Evolutionary conservation across 2,888 invertebrate species (phyloP).

Genomic region (Unio delphinus): DNA sequence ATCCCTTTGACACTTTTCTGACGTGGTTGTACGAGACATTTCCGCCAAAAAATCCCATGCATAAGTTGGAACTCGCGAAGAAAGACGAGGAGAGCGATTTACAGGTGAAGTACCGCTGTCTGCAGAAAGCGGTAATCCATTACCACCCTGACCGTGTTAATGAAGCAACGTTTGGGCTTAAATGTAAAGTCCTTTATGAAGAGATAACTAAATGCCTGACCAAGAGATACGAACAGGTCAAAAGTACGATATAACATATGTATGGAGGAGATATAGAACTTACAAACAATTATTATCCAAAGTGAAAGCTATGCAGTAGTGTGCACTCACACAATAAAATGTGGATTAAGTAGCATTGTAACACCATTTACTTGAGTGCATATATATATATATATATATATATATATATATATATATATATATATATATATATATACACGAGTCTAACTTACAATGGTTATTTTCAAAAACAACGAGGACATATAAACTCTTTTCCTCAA

Average conservation of each 20-base stretch:
- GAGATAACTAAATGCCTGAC: constrained; percentile 53
- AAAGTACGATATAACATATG: constrained; percentile 5
- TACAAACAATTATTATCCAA: too few species aligned
- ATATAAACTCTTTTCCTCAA: too few species aligned
- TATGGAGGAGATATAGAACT: too few species aligned
- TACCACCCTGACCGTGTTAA: constrained; percentile 52
- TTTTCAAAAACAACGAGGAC: too few species aligned
- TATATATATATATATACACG: too few species aligned
- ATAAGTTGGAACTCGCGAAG: constrained; percentile 27
- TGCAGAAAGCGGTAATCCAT: constrained; percentile 45
- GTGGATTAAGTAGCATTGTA: too few species aligned
- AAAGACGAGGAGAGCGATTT: constrained; percentile 7
- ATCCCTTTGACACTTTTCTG: constrained; percentile 27
- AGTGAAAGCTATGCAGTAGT: too few species aligned
- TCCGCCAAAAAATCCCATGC: constrained; percentile 37
- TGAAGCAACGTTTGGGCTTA: constrained; percentile 30
- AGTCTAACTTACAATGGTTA: too few species aligned
- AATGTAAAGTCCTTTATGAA: constrained; percentile 47
- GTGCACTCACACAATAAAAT: too few species aligned
- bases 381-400: too few species aligned
- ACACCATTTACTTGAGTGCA: too few species aligned
- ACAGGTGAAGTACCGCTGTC: constrained; percentile 29
- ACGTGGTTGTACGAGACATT: constrained; percentile 36
- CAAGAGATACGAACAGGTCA: constrained; percentile 28
- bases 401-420: too few species aligned